These are phyloP conservation scores for Muscicapa striata DNA, from an alignment of 2,797 vertebrate genomes.

Conservation along the genomic window DNA sequence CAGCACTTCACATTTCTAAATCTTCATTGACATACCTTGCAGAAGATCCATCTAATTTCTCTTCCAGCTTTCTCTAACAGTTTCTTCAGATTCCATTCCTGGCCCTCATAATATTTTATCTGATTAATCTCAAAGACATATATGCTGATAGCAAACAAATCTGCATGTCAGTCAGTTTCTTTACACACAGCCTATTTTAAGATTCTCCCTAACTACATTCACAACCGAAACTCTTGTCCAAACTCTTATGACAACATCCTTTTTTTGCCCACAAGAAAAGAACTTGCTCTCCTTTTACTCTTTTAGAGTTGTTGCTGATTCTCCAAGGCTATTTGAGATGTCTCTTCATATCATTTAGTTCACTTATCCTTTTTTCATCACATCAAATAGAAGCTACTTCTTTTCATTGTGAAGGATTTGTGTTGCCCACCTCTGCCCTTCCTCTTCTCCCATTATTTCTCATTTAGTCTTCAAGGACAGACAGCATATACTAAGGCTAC, in stretches of 20 bases:
- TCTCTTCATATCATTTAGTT: background rate
- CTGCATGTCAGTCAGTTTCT: background rate
- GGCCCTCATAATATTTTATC: background rate
- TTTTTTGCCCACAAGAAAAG: background rate
- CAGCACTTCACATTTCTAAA: background rate
- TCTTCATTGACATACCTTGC: background rate
- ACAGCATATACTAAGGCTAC: background rate
- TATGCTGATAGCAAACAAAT: constrained; percentile 6
- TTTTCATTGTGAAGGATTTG: constrained; percentile 4
- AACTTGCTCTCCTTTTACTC: background rate
- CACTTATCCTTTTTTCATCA: background rate
- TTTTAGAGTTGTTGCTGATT: background rate
- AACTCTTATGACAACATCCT: background rate
- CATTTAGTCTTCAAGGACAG: background rate
- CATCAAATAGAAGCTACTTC: background rate
- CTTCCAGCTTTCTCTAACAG: background rate
- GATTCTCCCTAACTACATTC: background rate
- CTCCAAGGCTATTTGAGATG: background rate
- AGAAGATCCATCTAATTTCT: background rate
- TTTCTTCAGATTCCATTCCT: background rate
- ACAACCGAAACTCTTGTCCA: background rate
- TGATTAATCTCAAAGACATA: background rate
- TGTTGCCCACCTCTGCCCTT: background rate
- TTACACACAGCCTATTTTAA: background rate
- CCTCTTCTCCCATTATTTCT: background rate